Evolutionary conservation across 2,797 vertebrate species (phyloP).

Genomic region (Lepidocolaptes lacrymiger): DNA sequence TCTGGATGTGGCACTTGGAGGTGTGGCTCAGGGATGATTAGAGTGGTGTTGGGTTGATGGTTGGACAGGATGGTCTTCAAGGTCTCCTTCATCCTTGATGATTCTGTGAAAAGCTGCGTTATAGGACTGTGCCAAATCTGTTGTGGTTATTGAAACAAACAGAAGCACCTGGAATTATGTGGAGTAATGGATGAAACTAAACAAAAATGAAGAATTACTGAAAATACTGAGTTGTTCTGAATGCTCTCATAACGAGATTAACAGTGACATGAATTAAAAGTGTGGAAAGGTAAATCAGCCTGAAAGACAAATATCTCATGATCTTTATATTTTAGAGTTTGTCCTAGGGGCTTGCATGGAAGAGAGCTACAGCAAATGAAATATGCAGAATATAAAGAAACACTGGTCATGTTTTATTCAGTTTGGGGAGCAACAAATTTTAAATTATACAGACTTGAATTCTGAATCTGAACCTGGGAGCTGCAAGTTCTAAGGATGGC

Average conservation of each 20-base stretch:
- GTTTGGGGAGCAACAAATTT: neutral
- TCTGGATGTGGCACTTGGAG: neutral
- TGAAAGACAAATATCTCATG: neutral
- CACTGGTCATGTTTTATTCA: conserved; percentile 36
- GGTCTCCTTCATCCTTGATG: neutral
- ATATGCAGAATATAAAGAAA: conserved; percentile 4
- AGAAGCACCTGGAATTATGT: neutral
- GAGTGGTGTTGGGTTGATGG: neutral
- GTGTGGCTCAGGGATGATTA: neutral
- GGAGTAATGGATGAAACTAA: neutral
- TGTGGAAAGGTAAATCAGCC: neutral
- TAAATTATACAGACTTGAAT: neutral
- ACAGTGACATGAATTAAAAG: neutral
- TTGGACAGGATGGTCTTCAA: neutral
- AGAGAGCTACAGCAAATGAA: neutral
- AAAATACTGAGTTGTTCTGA: neutral
- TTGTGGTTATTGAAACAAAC: neutral
- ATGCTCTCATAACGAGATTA: neutral
- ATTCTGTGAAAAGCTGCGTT: neutral
- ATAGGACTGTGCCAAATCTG: neutral
- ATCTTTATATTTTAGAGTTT: neutral
- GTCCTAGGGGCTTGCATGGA: neutral
- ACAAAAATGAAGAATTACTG: neutral
- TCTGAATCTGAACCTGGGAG: neutral
- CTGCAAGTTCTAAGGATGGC: neutral